Percentiles rank a stretch among this genome's conserved stretches.
Evolutionary conservation across 2,888 invertebrate genomes (phyloP).

Genomic region (Campoplex capitator): DNA sequence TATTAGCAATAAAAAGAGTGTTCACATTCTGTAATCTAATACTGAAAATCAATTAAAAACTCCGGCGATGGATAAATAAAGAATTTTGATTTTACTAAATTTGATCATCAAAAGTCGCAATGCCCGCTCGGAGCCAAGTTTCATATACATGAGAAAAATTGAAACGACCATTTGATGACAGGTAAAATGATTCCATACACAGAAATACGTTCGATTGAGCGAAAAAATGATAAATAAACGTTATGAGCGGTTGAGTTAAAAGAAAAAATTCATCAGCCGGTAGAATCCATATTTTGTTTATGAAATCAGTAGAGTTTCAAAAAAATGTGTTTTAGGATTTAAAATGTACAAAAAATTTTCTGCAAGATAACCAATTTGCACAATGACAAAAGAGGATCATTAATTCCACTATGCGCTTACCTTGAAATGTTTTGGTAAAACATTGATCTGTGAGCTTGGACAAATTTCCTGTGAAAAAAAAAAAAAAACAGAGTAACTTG

Average conservation of each 20-base stretch:
- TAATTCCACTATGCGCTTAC: not conserved
- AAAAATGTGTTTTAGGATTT: not conserved
- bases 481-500: not conserved
- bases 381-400: not conserved
- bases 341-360: not conserved
- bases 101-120: too few relatives aligned
- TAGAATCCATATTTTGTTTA: not conserved
- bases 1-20: too few relatives aligned
- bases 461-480: not conserved
- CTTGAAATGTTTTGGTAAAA: slow-evolving; percentile 17
- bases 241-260: not conserved
- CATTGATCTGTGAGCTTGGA: slow-evolving; percentile 5
- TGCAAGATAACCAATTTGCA: not conserved
- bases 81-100: too few relatives aligned
- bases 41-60: too few relatives aligned
- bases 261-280: not conserved
- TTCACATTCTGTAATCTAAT: too few relatives aligned
- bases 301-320: not conserved
- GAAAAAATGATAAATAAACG: not conserved
- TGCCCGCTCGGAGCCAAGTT: too few relatives aligned
- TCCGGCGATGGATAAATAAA: too few relatives aligned
- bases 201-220: not conserved
- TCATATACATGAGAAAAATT: not conserved
- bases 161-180: not conserved
- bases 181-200: not conserved